Evolutionary conservation across 2,888 invertebrate genomes (phyloP).

Genomic region (Carterocephalus palaemon): DNA sequence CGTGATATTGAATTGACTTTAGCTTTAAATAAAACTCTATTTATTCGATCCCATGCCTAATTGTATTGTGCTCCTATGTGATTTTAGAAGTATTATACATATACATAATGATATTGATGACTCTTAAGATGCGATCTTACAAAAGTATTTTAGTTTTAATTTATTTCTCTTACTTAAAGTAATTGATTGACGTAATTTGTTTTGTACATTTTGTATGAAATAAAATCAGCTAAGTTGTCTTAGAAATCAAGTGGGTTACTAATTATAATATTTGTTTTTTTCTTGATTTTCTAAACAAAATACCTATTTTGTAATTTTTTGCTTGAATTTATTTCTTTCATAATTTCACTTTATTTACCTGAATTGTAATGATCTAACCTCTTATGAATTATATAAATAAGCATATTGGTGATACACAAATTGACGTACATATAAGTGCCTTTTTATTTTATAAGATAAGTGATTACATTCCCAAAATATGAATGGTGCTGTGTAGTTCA

Average conservation of each 20-base stretch:
- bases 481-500: conserved; percentile 14
- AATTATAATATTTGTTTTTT: too few relatives aligned
- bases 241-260: too few relatives aligned
- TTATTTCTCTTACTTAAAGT: background rate
- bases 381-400: background rate
- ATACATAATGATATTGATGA: background rate
- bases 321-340: background rate
- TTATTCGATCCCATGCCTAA: too few relatives aligned
- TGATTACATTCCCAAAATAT: background rate
- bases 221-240: too few relatives aligned
- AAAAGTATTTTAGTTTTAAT: conserved; percentile 1
- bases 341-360: background rate
- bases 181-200: background rate
- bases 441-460: conserved; percentile 1
- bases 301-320: too few relatives aligned
- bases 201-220: background rate
- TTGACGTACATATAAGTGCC: conserved; percentile 8
- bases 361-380: too few relatives aligned
- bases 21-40: too few relatives aligned
- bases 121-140: conserved; percentile 6
- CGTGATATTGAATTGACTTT: background rate
- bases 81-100: conserved; percentile 4
- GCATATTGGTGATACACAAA: conserved; percentile 7
- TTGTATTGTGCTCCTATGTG: too few relatives aligned
- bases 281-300: too few relatives aligned